Percentiles rank a stretch among this genome's conserved stretches.
Evolutionary conservation across 2,797 vertebrate genomes (phyloP).

Genomic region (Rhincodon typus): DNA sequence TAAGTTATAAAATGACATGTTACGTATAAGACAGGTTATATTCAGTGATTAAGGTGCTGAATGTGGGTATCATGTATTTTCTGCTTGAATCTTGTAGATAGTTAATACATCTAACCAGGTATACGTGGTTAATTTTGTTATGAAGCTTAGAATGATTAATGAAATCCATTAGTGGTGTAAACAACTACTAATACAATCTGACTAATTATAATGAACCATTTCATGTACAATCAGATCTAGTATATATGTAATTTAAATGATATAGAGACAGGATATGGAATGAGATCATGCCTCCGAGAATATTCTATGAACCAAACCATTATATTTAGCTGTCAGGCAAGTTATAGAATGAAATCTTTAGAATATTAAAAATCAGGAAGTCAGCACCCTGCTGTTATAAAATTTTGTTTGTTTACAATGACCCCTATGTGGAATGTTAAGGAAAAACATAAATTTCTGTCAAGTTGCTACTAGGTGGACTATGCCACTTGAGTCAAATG

Average conservation of each 20-base stretch:
- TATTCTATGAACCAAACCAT: background rate
- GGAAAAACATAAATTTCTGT: constrained; percentile 17
- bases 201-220: constrained; percentile 18
- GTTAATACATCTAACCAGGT: background rate
- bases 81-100: background rate
- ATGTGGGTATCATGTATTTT: background rate
- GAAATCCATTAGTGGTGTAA: constrained; percentile 3
- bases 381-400: background rate
- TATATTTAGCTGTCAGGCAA: constrained; percentile 14
- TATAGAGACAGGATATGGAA: background rate
- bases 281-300: background rate
- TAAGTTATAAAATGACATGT: background rate
- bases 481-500: background rate
- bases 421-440: background rate
- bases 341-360: background rate
- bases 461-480: background rate
- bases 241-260: constrained; percentile 5
- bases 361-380: constrained; percentile 18
- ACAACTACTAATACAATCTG: constrained; percentile 3
- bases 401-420: background rate
- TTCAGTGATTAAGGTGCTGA: constrained; percentile 10
- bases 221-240: background rate
- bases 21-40: background rate
- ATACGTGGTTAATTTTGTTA: background rate
- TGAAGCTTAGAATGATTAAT: constrained; percentile 22